A percentile compares a stretch with the other conserved stretches of the same genome.
These are phyloP conservation scores for Euclidia mi DNA, from an alignment of 2,888 invertebrate species.

Conservation along the genomic window DNA sequence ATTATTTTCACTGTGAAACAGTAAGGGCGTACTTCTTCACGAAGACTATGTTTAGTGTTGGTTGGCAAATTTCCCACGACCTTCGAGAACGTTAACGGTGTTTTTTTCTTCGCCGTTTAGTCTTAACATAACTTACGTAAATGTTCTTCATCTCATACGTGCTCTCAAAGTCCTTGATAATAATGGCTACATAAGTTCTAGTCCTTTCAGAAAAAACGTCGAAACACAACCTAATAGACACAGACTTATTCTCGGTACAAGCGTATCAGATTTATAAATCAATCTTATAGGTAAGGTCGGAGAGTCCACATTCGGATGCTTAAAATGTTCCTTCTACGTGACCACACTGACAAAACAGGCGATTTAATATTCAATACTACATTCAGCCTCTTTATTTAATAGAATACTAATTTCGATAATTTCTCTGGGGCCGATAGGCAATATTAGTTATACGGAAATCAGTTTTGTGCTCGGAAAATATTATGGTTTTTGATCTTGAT, in stretches of 20 bases:
- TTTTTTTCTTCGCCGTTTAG: too few species aligned
- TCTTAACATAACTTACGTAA: too few species aligned
- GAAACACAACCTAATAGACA: neutral
- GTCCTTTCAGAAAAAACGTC: neutral
- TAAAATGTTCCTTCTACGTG: conserved; percentile 45
- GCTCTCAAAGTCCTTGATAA: too few species aligned
- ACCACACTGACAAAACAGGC: too few species aligned
- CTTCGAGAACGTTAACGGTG: too few species aligned
- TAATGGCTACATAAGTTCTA: too few species aligned
- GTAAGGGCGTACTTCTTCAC: too few species aligned
- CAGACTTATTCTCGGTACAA: conserved; percentile 1
- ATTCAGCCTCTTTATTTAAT: conserved; percentile 35
- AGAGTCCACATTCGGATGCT: conserved; percentile 37
- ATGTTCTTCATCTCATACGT: too few species aligned
- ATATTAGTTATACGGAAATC: neutral
- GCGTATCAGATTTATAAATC: conserved; percentile 13
- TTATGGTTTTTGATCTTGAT: neutral
- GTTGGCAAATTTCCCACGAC: too few species aligned
- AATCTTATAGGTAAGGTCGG: neutral
- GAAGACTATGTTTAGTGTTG: too few species aligned
- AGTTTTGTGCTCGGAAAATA: neutral
- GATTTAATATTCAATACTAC: conserved; percentile 29
- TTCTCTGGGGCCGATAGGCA: conserved; percentile 18
- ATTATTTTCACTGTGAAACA: too few species aligned
- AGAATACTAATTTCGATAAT: conserved; percentile 41